Conservation (phyloP, 2,797 vertebrate genomes). For the Kryptolebias ocellatus region DNA sequence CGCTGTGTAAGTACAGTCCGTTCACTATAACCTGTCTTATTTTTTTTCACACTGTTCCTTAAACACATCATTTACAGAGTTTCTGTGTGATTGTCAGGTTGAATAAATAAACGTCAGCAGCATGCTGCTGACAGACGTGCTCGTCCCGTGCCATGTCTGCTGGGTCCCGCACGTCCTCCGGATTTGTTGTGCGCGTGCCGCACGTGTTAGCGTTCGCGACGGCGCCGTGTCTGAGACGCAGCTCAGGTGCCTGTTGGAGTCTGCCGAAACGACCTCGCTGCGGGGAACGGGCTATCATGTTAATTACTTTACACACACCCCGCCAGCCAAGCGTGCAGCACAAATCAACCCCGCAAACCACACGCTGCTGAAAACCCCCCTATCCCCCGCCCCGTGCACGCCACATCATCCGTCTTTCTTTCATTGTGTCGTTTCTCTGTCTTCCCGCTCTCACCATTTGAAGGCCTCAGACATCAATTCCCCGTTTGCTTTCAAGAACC, state of each 20-base stretch:
- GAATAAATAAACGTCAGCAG: constrained; percentile 49
- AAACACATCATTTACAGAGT: constrained; percentile 25
- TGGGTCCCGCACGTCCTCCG: constrained; percentile 50
- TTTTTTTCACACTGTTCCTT: constrained; percentile 6
- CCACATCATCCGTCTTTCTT: constrained; percentile 66
- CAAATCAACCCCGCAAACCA: constrained; percentile 54
- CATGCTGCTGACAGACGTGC: constrained; percentile 44
- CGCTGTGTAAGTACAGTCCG: no score
- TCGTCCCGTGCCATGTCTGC: constrained; percentile 47
- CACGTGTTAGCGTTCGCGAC: constrained; percentile 67
- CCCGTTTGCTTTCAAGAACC: constrained; percentile 80
- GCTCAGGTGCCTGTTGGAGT: constrained; percentile 77
- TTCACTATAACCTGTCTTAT: neutral
- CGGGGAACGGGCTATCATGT: constrained; percentile 82
- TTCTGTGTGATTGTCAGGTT: constrained; percentile 37
- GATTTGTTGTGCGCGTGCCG: constrained; percentile 56
- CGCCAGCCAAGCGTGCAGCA: constrained; percentile 73
- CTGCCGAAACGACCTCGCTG: constrained; percentile 79
- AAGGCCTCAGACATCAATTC: constrained; percentile 83
- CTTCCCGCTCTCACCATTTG: constrained; percentile 69
- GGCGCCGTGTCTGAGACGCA: constrained; percentile 70
- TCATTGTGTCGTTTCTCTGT: constrained; percentile 75
- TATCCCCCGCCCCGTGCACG: constrained; percentile 21
- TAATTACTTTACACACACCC: constrained; percentile 83
- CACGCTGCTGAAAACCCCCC: constrained; percentile 20